These are phyloP conservation scores for Mastacembelus armatus DNA, from an alignment of 2,797 vertebrate genomes.

Conservation along the genomic window DNA sequence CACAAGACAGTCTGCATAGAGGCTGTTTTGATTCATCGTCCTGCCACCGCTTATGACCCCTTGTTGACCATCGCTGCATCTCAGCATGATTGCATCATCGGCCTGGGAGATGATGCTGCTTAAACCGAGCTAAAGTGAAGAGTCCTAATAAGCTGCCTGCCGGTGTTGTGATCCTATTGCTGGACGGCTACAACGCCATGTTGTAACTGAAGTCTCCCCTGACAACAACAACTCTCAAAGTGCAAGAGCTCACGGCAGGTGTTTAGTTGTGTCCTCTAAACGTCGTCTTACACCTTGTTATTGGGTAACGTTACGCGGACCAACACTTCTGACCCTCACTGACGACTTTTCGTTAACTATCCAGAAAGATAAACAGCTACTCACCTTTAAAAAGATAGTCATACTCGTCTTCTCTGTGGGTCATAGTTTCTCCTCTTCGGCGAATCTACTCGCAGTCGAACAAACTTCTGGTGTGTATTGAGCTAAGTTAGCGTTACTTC, in stretches of 20 bases:
- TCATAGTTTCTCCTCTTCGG: constrained; percentile 76
- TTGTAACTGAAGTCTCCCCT: background rate
- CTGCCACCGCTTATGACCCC: constrained; percentile 13
- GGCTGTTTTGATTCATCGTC: background rate
- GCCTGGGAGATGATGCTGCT: constrained; percentile 50
- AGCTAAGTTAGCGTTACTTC: constrained; percentile 30
- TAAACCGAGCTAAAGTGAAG: background rate
- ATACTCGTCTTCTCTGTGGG: constrained; percentile 89
- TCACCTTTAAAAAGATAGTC: constrained; percentile 93
- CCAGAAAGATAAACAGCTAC: constrained; percentile 22
- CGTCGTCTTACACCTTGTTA: constrained; percentile 25
- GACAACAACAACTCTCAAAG: background rate
- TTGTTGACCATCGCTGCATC: constrained; percentile 34
- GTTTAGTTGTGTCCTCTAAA: background rate
- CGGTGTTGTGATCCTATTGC: background rate
- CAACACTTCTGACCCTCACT: constrained; percentile 16
- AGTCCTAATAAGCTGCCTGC: background rate
- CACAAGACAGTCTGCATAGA: background rate
- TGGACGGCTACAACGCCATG: background rate
- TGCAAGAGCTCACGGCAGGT: background rate
- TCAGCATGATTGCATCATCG: constrained; percentile 58
- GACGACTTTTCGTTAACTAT: constrained; percentile 11
- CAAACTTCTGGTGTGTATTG: constrained; percentile 64
- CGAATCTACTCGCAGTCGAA: constrained; percentile 16
- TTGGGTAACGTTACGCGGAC: constrained; percentile 8